Evolutionary conservation across 2,888 invertebrate species (phyloP).

Genomic region (Sarcophaga variegata): DNA sequence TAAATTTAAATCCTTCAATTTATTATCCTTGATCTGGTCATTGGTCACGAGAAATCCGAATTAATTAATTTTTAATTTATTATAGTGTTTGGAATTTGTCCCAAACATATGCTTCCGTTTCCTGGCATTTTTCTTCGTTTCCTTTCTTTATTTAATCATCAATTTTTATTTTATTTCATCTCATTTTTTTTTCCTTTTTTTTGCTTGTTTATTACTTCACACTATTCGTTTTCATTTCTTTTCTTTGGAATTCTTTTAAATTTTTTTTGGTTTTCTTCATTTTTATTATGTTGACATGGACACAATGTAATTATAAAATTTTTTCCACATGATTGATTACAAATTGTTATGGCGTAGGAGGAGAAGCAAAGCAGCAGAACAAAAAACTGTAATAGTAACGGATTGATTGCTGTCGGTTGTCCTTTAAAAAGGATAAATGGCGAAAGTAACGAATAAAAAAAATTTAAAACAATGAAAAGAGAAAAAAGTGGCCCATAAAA

Average conservation of each 20-base stretch:
- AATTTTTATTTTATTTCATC: neutral
- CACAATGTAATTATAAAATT: conserved; percentile 48
- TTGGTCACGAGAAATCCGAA: conserved; percentile 7
- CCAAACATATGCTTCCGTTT: conserved; percentile 12
- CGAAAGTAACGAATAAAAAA: neutral
- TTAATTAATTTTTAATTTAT: conserved; percentile 39
- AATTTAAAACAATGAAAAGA: neutral
- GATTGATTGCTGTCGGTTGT: conserved; percentile 6
- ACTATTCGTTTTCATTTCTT: neutral
- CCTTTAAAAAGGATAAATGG: neutral
- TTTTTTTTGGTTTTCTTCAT: neutral
- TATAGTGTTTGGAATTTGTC: conserved; percentile 22
- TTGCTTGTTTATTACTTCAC: neutral
- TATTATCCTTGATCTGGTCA: neutral
- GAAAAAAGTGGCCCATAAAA: neutral
- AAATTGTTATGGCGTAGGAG: neutral
- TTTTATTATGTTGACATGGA: conserved; percentile 31
- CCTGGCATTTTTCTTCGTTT: neutral
- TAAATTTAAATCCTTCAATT: neutral
- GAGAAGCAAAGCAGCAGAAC: neutral
- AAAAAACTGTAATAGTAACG: conserved; percentile 14
- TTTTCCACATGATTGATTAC: conserved; percentile 51
- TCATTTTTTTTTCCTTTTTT: too few relatives aligned
- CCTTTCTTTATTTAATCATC: conserved; percentile 1
- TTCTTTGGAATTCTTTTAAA: neutral